A percentile compares a stretch with the other conserved stretches of the same genome.
phyloP scores from a whole-genome alignment of 2,113 vertebrate species.

The Nycticryphes semicollaris region DNA sequence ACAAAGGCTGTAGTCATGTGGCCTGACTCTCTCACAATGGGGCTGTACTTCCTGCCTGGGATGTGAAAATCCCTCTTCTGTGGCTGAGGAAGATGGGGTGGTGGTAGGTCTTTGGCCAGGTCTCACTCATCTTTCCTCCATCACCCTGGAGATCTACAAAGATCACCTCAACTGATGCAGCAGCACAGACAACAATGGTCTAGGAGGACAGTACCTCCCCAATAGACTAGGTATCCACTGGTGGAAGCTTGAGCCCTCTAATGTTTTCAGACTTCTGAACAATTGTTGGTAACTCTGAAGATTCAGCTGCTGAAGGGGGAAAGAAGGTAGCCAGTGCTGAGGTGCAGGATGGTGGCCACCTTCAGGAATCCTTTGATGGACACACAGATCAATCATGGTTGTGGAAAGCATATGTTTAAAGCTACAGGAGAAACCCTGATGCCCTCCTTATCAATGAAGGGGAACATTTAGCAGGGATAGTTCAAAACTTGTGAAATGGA shows the following conservation, averaged over 20 bases:
- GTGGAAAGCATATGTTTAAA: background rate
- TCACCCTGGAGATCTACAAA: background rate
- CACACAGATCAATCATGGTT: background rate
- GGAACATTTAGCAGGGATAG: background rate
- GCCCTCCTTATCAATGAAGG: background rate
- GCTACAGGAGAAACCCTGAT: background rate
- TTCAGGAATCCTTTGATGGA: background rate
- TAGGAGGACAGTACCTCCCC: background rate
- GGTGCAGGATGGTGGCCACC: background rate
- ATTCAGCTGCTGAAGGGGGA: background rate
- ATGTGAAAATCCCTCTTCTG: background rate
- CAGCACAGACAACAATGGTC: background rate
- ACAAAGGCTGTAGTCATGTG: background rate
- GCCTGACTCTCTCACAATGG: background rate
- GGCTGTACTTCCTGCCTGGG: background rate
- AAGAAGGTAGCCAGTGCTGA: background rate
- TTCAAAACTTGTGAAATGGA: background rate
- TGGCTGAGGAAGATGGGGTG: background rate
- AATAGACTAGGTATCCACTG: background rate
- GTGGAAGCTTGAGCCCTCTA: background rate
- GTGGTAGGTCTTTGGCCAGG: background rate
- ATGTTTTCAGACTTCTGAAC: background rate
- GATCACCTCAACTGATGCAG: background rate
- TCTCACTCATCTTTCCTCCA: background rate
- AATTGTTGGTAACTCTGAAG: background rate